Base-by-base conservation (phyloP, 2,113 vertebrate species). In the Casuarius casuarius region DNA sequence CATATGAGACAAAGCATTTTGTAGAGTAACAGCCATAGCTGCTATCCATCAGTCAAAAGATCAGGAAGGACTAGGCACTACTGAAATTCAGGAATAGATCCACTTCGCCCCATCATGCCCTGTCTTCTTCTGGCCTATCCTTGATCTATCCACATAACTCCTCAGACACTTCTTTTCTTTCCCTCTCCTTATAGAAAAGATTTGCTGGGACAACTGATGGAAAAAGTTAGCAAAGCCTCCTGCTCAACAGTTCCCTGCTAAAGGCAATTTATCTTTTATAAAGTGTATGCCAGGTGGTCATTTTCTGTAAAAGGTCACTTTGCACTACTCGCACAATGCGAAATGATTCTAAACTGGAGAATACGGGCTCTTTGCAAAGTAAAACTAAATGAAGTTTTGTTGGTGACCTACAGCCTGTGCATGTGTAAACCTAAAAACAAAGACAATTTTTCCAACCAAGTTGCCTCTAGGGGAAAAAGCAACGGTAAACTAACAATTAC, bases 321-420 rank as follows among this genome's bases (percentile, higher is more conserved):
- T 33, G 52, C 10, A 5, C 2, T 19, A 52, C 28, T 74, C 1
- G 0, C 42, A 31, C 23, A 49, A n/a, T 0, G 12, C 28, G 9
- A 26, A 48, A 35, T 16, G 8, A 74, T 29, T 40, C 59, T 14
- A 31, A 70, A 42, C 35, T 58, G 35, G n/a, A 51, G 22, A 83
- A 59, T 4, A 26, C 31, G 33, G 14, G 21, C 23, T 13, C 58
- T 66, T 44, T 19, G 35, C 31, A 72, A 71, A 87, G 71, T 17
- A 29, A 33, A 74, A 66, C 81, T n/a, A 66, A 52, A 56, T 9
- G 3, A 63, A 31, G 25, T n/a, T 54, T 66, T 33, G 14, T 9
- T 42, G 49, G 29, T 44, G 42, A 63, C 42, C 35, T 51, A 65
- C 56, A 77, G 63, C 51, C 49, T 25, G 33, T 29, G 38, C 22